Evolutionary conservation across 2,797 vertebrate genomes (phyloP), one percentile per base, ranked within the genome.

Genomic region (Ptychobarbus kaznakovi): DNA sequence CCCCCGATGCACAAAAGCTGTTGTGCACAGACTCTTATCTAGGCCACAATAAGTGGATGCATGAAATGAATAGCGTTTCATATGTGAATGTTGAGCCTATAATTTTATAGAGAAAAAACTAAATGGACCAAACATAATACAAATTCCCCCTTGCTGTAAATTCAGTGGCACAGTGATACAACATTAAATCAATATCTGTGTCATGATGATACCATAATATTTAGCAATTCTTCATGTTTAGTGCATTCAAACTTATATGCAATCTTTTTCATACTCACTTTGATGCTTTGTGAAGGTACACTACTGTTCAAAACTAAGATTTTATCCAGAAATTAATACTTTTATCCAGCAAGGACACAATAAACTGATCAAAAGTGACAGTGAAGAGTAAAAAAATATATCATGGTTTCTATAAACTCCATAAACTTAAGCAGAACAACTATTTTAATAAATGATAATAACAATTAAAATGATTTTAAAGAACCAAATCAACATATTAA

Each of bases 1-100:
- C 58, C 53, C 78, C 80, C 42, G 74, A 70, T 61, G 35, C 35
- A 42, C 53, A 42, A 78, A 61, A 42, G 38, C 53, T 78, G 35
- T 42, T 78, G 22, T 61, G 38, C 22, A 42, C 53, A 42, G 35
- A 6, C 11, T 25, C 12, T 42, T 13, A 78, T 77, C 53, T 42
- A 58, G 75, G 32, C 22, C 22, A 44, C 22, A n/a, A 40, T 56
- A 38, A 56, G 12, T n/a, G 32, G 49, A 56, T 13, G 10, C 18
- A 18, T 75, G 28, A 25, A 65, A 32, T 65, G 25, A 56, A 53
- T 53, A 76, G 2, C 16, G 53, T 42, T 61, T 42, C 38, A 42
- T 25, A 58, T 32, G 25, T 51, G 25, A 75, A 40, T 25, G 75
- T 25, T 40, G 20, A 61, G 12, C 11, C 7, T 35, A 40, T 22